Evolutionary conservation across 2,888 invertebrate species (phyloP).

Genomic region (Plusia festucae): DNA sequence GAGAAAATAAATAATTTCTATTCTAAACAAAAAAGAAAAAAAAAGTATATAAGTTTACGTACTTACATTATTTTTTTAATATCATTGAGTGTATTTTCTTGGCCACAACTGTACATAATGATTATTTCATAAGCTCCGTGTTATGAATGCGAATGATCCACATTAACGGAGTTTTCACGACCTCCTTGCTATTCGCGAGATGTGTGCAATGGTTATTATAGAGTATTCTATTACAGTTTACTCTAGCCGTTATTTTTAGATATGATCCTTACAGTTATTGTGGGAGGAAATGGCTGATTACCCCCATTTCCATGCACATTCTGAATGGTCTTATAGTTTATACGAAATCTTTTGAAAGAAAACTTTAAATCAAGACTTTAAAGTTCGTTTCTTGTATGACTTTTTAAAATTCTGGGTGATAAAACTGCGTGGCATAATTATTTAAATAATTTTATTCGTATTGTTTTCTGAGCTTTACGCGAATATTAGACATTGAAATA

Average conservation of each 20-base stretch:
- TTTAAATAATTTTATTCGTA: too few species aligned
- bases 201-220: constrained; percentile 21
- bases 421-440: too few species aligned
- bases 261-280: constrained; percentile 32
- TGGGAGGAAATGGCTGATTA: constrained; percentile 48
- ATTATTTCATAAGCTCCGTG: constrained; percentile 55
- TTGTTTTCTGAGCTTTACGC: too few species aligned
- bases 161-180: constrained; percentile 44
- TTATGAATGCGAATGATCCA: constrained; percentile 49
- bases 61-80: too few species aligned
- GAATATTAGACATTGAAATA: too few species aligned
- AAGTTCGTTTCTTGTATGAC: not conserved
- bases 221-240: constrained; percentile 33
- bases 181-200: constrained; percentile 41
- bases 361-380: not conserved
- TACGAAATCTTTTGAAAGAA: not conserved
- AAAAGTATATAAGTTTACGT: too few species aligned
- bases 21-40: too few species aligned
- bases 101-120: constrained; percentile 45
- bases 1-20: too few species aligned
- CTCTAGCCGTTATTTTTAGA: constrained; percentile 46
- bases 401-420: not conserved
- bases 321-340: constrained; percentile 9
- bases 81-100: constrained; percentile 5
- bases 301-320: constrained; percentile 37